Percentiles rank a stretch among this genome's conserved stretches.
These are phyloP conservation scores for Cyanoderma ruficeps DNA, from an alignment of 2,113 vertebrate species.

Conservation along the genomic window DNA sequence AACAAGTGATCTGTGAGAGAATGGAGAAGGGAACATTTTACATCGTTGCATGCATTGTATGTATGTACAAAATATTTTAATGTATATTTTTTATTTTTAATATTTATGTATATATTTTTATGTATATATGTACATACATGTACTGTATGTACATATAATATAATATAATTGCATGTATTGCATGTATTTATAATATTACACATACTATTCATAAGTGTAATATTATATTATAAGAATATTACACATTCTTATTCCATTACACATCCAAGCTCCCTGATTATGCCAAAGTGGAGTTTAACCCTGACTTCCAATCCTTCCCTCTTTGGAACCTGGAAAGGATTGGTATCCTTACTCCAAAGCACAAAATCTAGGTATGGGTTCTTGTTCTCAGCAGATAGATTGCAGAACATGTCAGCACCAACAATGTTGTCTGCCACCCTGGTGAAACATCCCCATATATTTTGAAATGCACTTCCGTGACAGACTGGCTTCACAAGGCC, in stretches of 20 bases:
- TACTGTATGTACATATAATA: no score
- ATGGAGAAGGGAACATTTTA: neutral
- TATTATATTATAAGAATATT: no score
- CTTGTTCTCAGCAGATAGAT: neutral
- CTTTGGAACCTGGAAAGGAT: neutral
- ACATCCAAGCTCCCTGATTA: neutral
- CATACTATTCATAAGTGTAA: no score
- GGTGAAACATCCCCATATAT: neutral
- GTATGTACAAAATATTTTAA: neutral
- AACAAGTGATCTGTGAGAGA: neutral
- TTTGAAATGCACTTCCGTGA: neutral
- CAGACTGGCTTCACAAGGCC: neutral
- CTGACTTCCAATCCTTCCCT: neutral
- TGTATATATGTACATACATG: neutral
- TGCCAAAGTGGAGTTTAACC: neutral
- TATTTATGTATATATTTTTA: neutral
- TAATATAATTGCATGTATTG: neutral
- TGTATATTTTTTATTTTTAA: neutral
- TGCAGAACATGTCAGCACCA: neutral
- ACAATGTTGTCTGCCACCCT: neutral
- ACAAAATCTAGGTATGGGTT: neutral
- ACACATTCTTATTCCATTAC: neutral
- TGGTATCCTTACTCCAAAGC: neutral
- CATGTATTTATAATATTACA: neutral
- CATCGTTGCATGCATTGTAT: neutral